Evolutionary conservation across 1,140 invertebrate genomes (phyloP).

Genomic region (Drosophila sproati): DNA sequence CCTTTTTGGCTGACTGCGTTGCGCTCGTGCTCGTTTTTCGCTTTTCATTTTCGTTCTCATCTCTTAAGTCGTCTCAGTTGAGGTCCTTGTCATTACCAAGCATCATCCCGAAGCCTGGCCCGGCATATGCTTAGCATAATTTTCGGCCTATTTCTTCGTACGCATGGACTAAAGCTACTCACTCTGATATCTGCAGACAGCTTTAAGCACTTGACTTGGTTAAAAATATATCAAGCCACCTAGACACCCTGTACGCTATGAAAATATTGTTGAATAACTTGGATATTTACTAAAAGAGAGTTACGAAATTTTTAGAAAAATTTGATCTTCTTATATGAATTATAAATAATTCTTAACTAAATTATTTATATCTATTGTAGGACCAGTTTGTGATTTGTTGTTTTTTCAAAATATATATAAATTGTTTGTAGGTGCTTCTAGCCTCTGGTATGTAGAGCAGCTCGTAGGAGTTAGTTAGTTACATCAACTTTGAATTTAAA

Average conservation of each 20-base stretch:
- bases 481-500: too few species aligned
- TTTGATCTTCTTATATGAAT: too few species aligned
- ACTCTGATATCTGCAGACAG: conserved; percentile 67
- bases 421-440: too few species aligned
- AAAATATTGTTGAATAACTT: too few species aligned
- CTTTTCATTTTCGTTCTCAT: neutral
- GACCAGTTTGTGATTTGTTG: too few species aligned
- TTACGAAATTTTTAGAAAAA: too few species aligned
- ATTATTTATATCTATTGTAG: too few species aligned
- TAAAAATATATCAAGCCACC: conserved; percentile 47
- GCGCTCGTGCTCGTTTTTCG: conserved; percentile 1
- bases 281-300: too few species aligned
- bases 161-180: conserved; percentile 39
- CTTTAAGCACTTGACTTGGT: conserved; percentile 68
- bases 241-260: neutral
- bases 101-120: conserved; percentile 36
- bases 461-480: too few species aligned
- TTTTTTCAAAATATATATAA: too few species aligned
- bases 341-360: too few species aligned
- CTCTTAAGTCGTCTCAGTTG: conserved; percentile 36
- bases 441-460: too few species aligned
- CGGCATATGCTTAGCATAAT: conserved; percentile 81
- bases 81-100: conserved; percentile 78
- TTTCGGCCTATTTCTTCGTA: conserved; percentile 54
- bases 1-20: conserved; percentile 68